phyloP scores from a whole-genome alignment of 2,888 invertebrate genomes.

The Chymomyza fuscimana region DNA sequence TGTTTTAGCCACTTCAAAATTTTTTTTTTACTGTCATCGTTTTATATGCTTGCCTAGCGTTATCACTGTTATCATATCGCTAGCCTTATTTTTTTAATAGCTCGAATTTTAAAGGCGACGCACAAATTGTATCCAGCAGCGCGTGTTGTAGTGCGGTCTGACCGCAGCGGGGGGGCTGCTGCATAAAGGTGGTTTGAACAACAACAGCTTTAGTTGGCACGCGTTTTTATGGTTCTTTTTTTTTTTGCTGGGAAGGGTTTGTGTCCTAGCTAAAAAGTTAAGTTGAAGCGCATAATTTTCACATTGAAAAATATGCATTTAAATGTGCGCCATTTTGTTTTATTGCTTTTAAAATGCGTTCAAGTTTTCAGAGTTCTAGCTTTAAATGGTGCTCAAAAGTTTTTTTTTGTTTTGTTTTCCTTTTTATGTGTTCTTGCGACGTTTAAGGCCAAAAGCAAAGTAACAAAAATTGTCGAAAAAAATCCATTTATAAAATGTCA shows the following conservation, averaged over 20 bases:
- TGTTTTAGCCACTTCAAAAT: neutral
- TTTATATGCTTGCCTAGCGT: constrained; percentile 16
- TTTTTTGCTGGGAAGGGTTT: constrained; percentile 44
- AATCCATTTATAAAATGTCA: constrained; percentile 75
- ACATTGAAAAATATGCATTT: constrained; percentile 57
- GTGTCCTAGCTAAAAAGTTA: constrained; percentile 49
- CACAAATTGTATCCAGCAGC: constrained; percentile 49
- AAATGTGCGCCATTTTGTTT: constrained; percentile 63
- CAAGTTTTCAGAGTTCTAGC: neutral
- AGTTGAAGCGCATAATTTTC: constrained; percentile 60
- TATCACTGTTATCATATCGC: constrained; percentile 26
- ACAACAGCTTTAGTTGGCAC: constrained; percentile 1
- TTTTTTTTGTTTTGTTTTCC: too few species aligned
- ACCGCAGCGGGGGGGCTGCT: constrained; percentile 50
- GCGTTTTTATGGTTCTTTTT: neutral
- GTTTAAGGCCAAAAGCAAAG: constrained; percentile 18
- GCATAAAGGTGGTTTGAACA: neutral
- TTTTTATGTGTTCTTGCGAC: too few species aligned
- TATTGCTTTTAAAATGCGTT: constrained; percentile 31
- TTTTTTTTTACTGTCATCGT: neutral
- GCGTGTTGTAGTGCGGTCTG: constrained; percentile 58
- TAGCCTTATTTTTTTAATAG: constrained; percentile 5
- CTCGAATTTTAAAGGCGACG: neutral
- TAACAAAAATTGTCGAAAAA: constrained; percentile 38
- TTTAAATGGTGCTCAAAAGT: constrained; percentile 1